Base-by-base conservation (phyloP, 2,113 vertebrate genomes). In the Beaufortia kweichowensis region DNA sequence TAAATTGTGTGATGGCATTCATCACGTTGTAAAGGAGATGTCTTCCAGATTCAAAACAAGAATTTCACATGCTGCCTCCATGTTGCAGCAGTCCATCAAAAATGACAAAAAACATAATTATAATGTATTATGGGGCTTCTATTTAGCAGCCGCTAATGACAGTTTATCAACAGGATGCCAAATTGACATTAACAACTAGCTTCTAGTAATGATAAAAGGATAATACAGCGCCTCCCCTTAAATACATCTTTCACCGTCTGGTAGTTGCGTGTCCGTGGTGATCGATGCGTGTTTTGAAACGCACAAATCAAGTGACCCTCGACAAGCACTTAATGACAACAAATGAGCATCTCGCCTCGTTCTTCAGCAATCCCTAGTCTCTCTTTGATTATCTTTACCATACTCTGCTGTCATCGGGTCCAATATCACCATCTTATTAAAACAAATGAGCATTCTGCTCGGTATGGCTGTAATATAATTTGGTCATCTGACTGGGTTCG, bases 401-500 rank as follows among this genome's bases (percentile, higher is more conserved):
- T 67, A 50, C 66, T 57, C 71, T 70, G 31, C 28, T 78, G 64
- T 74, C 55, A 69, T 75, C 71, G 75, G 60, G 17, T n/a, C 41
- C 39, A 62, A 70, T 71, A 68, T 75, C 79, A 64, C 26, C 2
- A 26, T 72, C 71, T 81, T 83, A 83, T 83, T 76, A 62, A 57
- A 72, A 83, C 7, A 57, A 65, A 81, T 65, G 75, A 71, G 39
- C 65, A 71, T 65, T 31, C 81, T 59, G 60, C 72, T 76, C 46
- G 33, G 59, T 39, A 62, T 62, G 64, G 14, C 11, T 41, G 33
- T 66, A 65, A 71, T 62, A 53, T 65, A 62, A 31, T 35, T 82
- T 74, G 46, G 62, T 79, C 76, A 39, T 28, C 61, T 69, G 60
- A 68, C 65, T 65, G 57, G 56, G 24, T 75, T 61, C 24, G 70